Conservation (phyloP, 2,797 vertebrate species). For the Carapus acus region DNA sequence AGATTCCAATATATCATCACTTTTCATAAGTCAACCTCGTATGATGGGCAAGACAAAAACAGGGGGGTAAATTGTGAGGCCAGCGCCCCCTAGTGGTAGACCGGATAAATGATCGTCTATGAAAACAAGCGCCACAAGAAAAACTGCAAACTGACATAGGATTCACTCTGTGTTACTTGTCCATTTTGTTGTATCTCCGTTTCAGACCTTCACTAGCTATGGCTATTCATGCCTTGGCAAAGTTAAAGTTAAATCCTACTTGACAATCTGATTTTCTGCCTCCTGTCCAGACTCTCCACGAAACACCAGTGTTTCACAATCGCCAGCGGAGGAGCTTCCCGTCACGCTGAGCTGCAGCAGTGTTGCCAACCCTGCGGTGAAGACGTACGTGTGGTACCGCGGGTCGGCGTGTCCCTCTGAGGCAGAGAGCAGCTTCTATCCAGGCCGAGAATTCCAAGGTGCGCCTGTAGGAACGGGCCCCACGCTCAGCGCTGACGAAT, state of each 20-base stretch:
- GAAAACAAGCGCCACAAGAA: no score
- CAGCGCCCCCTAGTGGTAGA: no score
- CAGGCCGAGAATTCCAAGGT: constrained; percentile 4
- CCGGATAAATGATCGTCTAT: no score
- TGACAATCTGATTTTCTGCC: background rate
- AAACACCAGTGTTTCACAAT: constrained; percentile 25
- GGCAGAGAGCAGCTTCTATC: constrained; percentile 39
- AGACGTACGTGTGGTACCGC: constrained; percentile 51
- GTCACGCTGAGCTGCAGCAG: constrained; percentile 61
- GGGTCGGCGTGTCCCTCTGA: constrained; percentile 40
- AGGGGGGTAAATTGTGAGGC: no score
- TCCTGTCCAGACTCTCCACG: constrained; percentile 50
- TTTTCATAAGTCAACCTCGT: no score
- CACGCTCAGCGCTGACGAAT: constrained; percentile 22
- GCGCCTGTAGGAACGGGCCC: constrained; percentile 1
- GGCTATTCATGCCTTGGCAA: no score
- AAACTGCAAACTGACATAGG: no score
- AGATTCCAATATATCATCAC: background rate
- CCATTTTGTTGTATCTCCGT: no score
- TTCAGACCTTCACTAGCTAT: no score
- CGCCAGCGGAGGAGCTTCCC: constrained; percentile 5
- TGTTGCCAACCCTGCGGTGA: constrained; percentile 60
- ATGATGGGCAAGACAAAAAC: background rate
- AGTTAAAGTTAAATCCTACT: no score
- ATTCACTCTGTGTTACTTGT: no score